Conservation (phyloP, 2,797 vertebrate genomes). For the Myotis vivesi region DNA sequence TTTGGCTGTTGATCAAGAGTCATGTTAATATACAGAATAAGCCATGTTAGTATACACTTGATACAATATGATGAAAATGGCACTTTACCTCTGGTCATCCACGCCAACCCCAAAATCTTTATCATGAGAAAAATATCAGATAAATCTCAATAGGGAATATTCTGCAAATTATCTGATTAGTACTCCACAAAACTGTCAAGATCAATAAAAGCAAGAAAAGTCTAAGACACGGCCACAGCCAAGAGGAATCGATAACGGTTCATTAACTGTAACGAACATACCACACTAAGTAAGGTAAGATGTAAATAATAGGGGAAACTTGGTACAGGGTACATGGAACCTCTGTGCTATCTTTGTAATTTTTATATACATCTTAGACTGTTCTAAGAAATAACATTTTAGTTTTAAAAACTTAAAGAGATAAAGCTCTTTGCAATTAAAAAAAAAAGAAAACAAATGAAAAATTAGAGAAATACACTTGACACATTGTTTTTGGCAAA, state of each 20-base stretch:
- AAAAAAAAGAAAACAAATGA: slow-evolving; percentile 24
- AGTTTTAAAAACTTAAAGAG: not conserved
- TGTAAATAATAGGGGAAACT: not conserved
- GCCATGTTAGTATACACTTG: not conserved
- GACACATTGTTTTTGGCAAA: slow-evolving; percentile 7
- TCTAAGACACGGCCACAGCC: not conserved
- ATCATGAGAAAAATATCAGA: not conserved
- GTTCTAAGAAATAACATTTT: not conserved
- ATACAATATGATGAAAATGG: not conserved
- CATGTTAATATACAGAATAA: not conserved
- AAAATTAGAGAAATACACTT: not conserved
- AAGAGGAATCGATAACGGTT: not conserved
- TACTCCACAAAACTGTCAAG: not conserved
- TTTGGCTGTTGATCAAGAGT: not conserved
- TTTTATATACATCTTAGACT: not conserved
- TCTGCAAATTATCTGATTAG: not conserved
- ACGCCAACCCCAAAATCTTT: not conserved
- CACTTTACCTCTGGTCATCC: not conserved
- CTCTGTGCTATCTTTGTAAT: not conserved
- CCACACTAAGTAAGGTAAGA: not conserved
- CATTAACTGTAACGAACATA: not conserved
- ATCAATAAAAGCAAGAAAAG: not conserved
- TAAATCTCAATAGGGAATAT: not conserved
- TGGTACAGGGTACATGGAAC: not conserved
- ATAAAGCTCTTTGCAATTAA: not conserved